Base-by-base conservation (phyloP, 2,113 vertebrate genomes). In the Cynocephalus volans region DNA sequence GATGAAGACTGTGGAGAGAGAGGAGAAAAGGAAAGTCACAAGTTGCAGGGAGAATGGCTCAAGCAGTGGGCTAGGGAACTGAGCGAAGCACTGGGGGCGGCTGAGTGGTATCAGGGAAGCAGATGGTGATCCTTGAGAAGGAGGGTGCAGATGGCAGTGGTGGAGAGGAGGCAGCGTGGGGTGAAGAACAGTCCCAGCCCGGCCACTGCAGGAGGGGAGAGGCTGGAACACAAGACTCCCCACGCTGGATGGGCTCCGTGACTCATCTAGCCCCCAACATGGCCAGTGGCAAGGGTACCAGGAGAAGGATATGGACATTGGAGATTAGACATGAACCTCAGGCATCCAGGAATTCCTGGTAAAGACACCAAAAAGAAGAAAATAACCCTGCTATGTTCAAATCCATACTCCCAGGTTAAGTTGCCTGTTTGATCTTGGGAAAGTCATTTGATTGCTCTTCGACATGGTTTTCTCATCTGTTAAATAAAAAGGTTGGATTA, bases 61-160 rank as follows among this genome's bases (percentile, higher is more conserved):
- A 87, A 90, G 92, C 54, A 56, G 95, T 94, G 90, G 97, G 90
- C 87, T 96, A 83, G 84, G 80, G 95, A 87, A 75, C 79, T 11
- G 92, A 97, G 90, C 84, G 88, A 91, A 97, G 97, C 54, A 56
- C 84, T 96, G 98, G 96, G 93, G 97, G 95, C 0, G 95, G 96
- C 87, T 94, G 96, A 97, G 90, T 88, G 96, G 95, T 94, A 87
- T 89, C 91, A 52, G 80, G 94, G 64, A 80, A 96, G 83, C 97
- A 98, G 97, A 98, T 97, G 98, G 97, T 85, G 92, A 97, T 97
- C 97, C 93, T 93, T 81, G 90, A 97, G 98, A 97, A 97, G 96
- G 95, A 98, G 92, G 88, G 79, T 97, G 90, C 97, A 98, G 97
- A 98, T 98, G 97, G 96, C 80, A 86, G 56, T 79, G 84, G 92